Conservation (phyloP, 1,140 invertebrate genomes). For the Magallana angulata region DNA sequence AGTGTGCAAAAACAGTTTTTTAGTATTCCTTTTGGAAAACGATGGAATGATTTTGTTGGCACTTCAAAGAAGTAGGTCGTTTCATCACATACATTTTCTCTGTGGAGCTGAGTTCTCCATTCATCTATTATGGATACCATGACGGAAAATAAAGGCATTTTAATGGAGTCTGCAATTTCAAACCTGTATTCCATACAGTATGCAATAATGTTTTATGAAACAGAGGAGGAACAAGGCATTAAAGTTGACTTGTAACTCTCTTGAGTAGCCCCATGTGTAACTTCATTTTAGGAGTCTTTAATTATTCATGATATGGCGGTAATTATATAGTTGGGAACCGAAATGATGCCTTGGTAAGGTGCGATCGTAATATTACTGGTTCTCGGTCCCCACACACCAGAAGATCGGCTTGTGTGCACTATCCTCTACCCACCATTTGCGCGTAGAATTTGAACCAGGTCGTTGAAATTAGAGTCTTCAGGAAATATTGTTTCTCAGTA, state of each 20-base stretch:
- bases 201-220: conserved; percentile 6
- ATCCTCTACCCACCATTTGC: not conserved
- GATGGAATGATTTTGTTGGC: not conserved
- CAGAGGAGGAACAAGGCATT: conserved; percentile 22
- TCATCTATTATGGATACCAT: conserved; percentile 29
- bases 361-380: not conserved
- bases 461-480: not conserved
- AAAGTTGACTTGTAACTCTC: conserved; percentile 41
- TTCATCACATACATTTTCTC: conserved; percentile 25
- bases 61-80: conserved; percentile 1
- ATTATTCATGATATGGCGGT: conserved; percentile 57
- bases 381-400: not conserved
- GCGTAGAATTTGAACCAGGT: not conserved
- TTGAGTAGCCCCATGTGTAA: conserved; percentile 52
- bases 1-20: not conserved
- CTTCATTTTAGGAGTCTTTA: conserved; percentile 58
- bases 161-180: conserved; percentile 33
- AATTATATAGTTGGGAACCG: conserved; percentile 39
- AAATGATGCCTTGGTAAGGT: conserved; percentile 12
- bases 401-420: not conserved
- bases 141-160: conserved; percentile 13
- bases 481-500: not conserved
- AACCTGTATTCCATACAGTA: conserved; percentile 27
- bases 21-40: not conserved
- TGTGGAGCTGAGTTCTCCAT: not conserved